Conservation (phyloP, 2,888 invertebrate species). For the Epirrhoe alternata region DNA sequence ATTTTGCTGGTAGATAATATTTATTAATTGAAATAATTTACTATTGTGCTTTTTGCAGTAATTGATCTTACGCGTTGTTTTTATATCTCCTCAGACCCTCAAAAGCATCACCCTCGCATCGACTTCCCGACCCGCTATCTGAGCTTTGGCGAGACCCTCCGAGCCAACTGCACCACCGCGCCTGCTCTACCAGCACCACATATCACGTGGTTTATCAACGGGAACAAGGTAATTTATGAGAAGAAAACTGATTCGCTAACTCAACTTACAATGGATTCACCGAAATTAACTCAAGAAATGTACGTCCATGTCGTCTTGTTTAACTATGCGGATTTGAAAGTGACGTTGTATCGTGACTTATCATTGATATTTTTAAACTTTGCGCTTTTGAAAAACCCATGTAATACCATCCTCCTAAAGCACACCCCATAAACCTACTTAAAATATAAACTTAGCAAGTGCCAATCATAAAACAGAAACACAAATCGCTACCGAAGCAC, state of each 20-base stretch:
- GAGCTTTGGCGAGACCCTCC: conserved; percentile 74
- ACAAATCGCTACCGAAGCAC: conserved; percentile 35
- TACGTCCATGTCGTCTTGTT: too few relatives aligned
- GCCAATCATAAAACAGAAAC: conserved; percentile 36
- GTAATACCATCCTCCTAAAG: background rate
- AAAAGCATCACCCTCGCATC: conserved; percentile 79
- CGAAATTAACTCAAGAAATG: too few relatives aligned
- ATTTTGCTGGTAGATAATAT: background rate
- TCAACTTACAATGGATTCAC: too few relatives aligned
- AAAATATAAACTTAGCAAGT: conserved; percentile 21
- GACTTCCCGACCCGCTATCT: conserved; percentile 76
- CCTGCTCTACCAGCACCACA: conserved; percentile 90
- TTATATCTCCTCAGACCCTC: conserved; percentile 66
- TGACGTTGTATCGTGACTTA: too few relatives aligned
- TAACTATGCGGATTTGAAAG: too few relatives aligned
- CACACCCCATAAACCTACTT: conserved; percentile 27
- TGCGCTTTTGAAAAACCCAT: background rate
- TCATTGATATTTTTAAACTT: too few relatives aligned
- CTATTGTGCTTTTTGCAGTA: background rate
- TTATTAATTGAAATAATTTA: background rate
- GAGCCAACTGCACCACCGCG: conserved; percentile 86
- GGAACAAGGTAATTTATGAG: conserved; percentile 67
- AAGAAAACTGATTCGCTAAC: too few relatives aligned
- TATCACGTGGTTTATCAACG: conserved; percentile 92
- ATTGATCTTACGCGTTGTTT: background rate